Conservation (phyloP, 2,113 vertebrate species). For the Pelvicachromis taeniatus region DNA sequence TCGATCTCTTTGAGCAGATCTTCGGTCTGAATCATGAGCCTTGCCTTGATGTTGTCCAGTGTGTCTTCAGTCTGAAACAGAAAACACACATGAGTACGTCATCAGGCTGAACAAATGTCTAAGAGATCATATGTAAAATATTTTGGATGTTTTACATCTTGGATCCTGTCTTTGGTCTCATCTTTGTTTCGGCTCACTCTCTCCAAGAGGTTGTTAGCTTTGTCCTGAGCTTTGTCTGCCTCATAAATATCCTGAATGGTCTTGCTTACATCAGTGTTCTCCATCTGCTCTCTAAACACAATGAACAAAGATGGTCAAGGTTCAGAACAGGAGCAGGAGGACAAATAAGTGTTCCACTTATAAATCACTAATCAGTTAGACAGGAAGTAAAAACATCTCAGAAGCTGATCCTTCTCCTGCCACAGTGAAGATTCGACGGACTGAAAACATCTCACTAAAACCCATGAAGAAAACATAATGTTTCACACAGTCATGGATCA, state of each 20-base stretch:
- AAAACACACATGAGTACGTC: neutral
- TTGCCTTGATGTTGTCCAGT: conserved; percentile 47
- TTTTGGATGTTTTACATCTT: conserved; percentile 61
- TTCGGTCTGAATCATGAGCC: conserved; percentile 49
- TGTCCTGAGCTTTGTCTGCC: conserved; percentile 59
- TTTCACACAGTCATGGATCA: neutral
- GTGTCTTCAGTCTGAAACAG: conserved; percentile 70
- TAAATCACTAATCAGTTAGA: neutral
- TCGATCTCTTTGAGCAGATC: conserved; percentile 58
- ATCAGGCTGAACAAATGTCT: neutral
- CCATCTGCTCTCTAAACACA: conserved; percentile 72
- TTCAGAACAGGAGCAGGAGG: rapidly evolving
- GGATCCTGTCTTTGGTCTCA: conserved; percentile 40
- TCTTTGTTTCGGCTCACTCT: conserved; percentile 45
- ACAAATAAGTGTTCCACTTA: rapidly evolving
- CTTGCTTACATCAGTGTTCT: conserved; percentile 59
- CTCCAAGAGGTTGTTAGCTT: conserved; percentile 55
- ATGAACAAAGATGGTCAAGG: neutral
- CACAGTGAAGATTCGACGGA: rapidly evolving
- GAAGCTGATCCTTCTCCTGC: neutral
- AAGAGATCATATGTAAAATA: neutral
- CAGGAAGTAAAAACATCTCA: neutral
- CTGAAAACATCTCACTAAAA: neutral
- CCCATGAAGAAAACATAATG: neutral
- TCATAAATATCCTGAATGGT: conserved; percentile 62